Percentiles rank a stretch among this genome's conserved stretches.
Conservation (phyloP, 2,113 vertebrate genomes). For the Patagioenas fasciata region DNA sequence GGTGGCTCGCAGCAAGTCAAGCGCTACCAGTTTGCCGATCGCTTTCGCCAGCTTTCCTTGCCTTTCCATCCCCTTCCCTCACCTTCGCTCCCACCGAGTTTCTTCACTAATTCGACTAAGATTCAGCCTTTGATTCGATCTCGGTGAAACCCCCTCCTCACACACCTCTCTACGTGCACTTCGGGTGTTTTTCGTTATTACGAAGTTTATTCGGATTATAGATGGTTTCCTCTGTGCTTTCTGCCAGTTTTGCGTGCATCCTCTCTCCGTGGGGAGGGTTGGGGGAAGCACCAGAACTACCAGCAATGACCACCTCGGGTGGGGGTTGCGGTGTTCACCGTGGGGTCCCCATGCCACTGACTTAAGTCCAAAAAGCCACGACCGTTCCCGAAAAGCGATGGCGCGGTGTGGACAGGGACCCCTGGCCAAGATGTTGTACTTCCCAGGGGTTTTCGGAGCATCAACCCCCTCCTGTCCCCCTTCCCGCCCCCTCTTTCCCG, state of each 20-base stretch:
- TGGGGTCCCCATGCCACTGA: not conserved
- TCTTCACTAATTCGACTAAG: not conserved
- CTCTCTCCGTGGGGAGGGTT: no score
- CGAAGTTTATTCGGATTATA: not conserved
- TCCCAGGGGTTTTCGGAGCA: not conserved
- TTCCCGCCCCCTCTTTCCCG: not conserved
- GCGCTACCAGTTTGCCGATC: slow-evolving; percentile 2
- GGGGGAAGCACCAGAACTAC: not conserved
- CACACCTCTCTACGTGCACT: no score
- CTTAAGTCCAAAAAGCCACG: not conserved
- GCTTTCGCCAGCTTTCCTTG: not conserved
- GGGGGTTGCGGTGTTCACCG: not conserved
- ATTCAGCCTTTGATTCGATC: not conserved
- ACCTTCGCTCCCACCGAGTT: not conserved
- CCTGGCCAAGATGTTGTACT: not conserved
- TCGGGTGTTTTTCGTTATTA: not conserved
- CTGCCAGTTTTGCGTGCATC: not conserved
- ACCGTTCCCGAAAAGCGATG: rapidly evolving
- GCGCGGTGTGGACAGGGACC: not conserved
- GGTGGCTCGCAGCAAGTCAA: not conserved
- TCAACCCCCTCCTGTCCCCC: no score
- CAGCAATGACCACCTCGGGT: no score
- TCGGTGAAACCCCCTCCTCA: not conserved
- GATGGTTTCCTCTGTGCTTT: not conserved
- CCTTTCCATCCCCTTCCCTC: not conserved